A percentile compares a stretch with the other conserved stretches of the same genome.
phyloP scores from a whole-genome alignment of 1,140 invertebrate species.

The Ylistrum balloti region DNA sequence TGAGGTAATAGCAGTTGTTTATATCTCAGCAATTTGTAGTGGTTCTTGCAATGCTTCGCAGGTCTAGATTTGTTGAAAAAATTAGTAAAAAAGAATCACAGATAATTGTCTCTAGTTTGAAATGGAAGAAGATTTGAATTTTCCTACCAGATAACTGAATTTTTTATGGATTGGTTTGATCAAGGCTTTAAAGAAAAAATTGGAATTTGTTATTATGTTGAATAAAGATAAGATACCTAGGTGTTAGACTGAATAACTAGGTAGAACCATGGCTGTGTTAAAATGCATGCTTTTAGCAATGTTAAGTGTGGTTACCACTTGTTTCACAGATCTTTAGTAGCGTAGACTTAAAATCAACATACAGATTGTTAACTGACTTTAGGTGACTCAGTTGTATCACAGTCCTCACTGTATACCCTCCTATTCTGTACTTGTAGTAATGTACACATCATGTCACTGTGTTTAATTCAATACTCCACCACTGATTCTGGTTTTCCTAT shows the following conservation, averaged over 20 bases:
- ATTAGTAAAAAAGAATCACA: not conserved
- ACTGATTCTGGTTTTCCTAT: not conserved
- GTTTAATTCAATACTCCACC: not conserved
- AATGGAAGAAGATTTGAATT: not conserved
- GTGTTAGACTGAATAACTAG: no score
- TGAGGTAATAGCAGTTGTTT: conserved; percentile 68
- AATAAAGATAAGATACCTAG: not conserved
- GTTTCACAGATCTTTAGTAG: not conserved
- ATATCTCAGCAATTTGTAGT: not conserved
- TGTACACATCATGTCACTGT: not conserved
- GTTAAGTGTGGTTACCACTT: no score
- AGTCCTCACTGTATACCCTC: not conserved
- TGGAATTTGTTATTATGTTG: no score
- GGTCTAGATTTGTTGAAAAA: not conserved
- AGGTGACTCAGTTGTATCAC: not conserved
- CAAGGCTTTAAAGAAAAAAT: not conserved
- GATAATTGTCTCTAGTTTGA: not conserved
- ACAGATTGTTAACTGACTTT: no score
- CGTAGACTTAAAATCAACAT: no score
- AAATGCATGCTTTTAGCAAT: not conserved
- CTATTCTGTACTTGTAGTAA: no score
- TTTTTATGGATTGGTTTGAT: not conserved
- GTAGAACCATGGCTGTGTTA: no score
- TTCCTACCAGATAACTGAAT: not conserved
- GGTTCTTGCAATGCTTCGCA: not conserved